Conservation (phyloP, 2,797 vertebrate genomes). For the Stomatorhinus walkeri region DNA sequence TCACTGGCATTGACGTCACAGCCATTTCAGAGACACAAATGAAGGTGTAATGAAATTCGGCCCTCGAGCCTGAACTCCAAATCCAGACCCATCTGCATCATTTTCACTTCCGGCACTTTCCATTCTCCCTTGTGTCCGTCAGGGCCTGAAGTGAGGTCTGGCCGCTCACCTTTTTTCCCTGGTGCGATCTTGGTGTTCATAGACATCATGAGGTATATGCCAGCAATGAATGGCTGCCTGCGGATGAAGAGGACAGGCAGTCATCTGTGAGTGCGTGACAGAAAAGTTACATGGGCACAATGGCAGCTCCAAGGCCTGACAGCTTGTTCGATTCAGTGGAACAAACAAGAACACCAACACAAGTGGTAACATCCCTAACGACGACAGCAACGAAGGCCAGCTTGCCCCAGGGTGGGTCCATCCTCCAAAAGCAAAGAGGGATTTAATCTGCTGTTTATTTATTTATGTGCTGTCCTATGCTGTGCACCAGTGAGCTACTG, state of each 20-base stretch:
- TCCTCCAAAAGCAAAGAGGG: background rate
- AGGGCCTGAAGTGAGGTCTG: background rate
- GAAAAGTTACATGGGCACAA: background rate
- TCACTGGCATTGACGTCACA: background rate
- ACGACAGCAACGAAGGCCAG: background rate
- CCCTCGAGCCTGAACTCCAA: background rate
- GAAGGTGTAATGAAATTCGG: background rate
- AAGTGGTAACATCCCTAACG: background rate
- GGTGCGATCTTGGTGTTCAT: slow-evolving; percentile 80
- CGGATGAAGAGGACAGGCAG: slow-evolving; percentile 27
- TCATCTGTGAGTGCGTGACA: background rate
- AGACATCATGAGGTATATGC: slow-evolving; percentile 94
- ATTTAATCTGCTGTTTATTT: slow-evolving; percentile 2
- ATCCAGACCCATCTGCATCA: background rate
- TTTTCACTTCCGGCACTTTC: background rate
- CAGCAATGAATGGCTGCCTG: slow-evolving; percentile 91
- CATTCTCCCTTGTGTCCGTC: background rate
- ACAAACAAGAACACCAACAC: background rate
- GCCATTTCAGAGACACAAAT: background rate
- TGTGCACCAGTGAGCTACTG: background rate
- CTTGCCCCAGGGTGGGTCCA: background rate
- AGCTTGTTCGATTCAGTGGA: background rate
- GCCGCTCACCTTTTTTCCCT: slow-evolving; percentile 73
- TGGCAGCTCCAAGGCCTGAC: background rate
- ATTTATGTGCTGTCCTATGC: background rate